Percentiles rank a stretch among this genome's conserved stretches.
These are phyloP conservation scores for Sebastes glaucus DNA, from an alignment of 2,797 vertebrate genomes.

Conservation along the genomic window DNA sequence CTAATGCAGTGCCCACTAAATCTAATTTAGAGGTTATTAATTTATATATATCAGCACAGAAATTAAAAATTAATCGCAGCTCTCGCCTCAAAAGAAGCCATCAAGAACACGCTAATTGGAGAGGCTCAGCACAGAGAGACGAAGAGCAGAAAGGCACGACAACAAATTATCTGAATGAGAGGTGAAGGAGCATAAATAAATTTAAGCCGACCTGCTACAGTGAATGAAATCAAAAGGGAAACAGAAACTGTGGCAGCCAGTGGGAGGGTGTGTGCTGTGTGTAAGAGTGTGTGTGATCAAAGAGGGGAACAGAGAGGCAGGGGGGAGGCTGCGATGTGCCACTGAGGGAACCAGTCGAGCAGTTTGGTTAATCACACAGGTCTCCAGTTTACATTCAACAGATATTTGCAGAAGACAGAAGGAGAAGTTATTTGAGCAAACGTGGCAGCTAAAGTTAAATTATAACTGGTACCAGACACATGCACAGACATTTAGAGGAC, in stretches of 20 bases:
- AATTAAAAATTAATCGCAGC: neutral
- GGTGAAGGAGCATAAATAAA: slow-evolving; percentile 51
- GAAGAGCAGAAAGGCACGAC: slow-evolving; percentile 11
- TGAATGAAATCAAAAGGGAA: slow-evolving; percentile 61
- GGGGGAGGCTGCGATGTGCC: slow-evolving; percentile 27
- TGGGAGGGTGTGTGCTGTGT: slow-evolving; percentile 17
- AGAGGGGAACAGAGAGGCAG: slow-evolving; percentile 20
- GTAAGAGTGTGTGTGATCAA: slow-evolving; percentile 34
- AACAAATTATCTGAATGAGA: slow-evolving; percentile 53
- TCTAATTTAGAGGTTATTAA: neutral
- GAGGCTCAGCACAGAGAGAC: slow-evolving; percentile 12
- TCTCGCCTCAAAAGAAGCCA: slow-evolving; percentile 24
- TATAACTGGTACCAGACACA: neutral
- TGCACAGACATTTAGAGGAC: neutral
- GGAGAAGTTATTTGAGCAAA: slow-evolving; percentile 5
- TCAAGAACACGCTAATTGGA: slow-evolving; percentile 31
- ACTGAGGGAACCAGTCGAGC: slow-evolving; percentile 38
- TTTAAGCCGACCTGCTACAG: slow-evolving; percentile 44
- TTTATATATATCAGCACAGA: slow-evolving; percentile 1
- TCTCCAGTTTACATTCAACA: slow-evolving; percentile 24
- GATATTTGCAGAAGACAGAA: slow-evolving; percentile 30
- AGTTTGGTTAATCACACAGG: slow-evolving; percentile 37
- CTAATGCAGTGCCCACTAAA: neutral
- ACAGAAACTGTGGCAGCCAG: slow-evolving; percentile 31
- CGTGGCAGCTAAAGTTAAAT: neutral